Percentiles rank a stretch among this genome's conserved stretches.
These are phyloP conservation scores for Rhadinocentrus ornatus DNA, from an alignment of 2,797 vertebrate species.

Conservation along the genomic window DNA sequence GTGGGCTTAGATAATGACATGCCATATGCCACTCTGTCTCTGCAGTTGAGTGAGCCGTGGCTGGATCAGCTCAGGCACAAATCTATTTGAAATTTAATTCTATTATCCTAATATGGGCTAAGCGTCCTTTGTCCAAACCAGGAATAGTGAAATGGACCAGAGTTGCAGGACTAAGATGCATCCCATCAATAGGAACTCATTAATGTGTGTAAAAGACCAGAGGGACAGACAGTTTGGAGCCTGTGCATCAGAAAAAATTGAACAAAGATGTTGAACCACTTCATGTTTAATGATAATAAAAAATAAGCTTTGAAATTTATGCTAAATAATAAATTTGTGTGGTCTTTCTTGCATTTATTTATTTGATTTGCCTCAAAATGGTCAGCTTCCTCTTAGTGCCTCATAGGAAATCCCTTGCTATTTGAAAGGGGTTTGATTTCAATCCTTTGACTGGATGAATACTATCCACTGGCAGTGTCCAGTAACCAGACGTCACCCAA, in stretches of 20 bases:
- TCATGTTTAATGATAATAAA: slow-evolving; percentile 4
- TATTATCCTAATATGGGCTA: slow-evolving; percentile 79
- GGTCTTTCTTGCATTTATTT: slow-evolving; percentile 4
- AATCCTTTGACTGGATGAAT: slow-evolving; percentile 60
- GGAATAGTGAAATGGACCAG: slow-evolving; percentile 72
- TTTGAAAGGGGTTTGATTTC: slow-evolving; percentile 69
- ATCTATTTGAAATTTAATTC: slow-evolving; percentile 82
- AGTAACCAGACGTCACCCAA: slow-evolving; percentile 70
- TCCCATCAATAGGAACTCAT: slow-evolving; percentile 64
- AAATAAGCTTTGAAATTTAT: slow-evolving; percentile 20
- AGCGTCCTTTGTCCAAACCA: slow-evolving; percentile 75
- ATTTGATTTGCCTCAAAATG: slow-evolving; percentile 26
- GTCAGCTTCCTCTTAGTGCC: slow-evolving; percentile 38
- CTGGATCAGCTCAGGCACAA: slow-evolving; percentile 66
- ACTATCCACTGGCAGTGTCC: slow-evolving; percentile 57
- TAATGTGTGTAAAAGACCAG: slow-evolving; percentile 55
- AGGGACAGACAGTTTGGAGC: slow-evolving; percentile 64
- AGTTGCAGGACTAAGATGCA: slow-evolving; percentile 60
- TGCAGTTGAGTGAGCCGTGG: slow-evolving; percentile 66
- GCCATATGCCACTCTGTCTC: slow-evolving; percentile 79
- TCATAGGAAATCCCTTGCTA: slow-evolving; percentile 56
- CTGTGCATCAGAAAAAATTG: slow-evolving; percentile 30
- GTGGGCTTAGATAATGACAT: slow-evolving; percentile 74
- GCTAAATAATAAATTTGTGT: slow-evolving; percentile 6
- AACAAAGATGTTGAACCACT: slow-evolving; percentile 15